Percentiles rank a stretch among this genome's conserved stretches.
phyloP scores from a whole-genome alignment of 2,797 vertebrate genomes.

The Lepidocolaptes lacrymiger region DNA sequence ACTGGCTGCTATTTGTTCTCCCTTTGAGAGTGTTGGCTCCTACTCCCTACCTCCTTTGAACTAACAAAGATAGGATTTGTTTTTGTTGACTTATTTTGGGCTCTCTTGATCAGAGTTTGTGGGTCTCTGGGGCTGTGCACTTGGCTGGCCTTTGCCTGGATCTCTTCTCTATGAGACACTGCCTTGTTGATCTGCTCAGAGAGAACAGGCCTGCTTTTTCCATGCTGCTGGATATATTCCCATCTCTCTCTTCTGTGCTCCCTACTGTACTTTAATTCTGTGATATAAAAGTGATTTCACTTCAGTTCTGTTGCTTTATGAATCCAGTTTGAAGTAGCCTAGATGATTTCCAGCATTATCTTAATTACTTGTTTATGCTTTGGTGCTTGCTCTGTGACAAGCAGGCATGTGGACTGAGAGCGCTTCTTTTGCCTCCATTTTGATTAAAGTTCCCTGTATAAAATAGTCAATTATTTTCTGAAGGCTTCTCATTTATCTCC shows the following conservation, averaged over 20 bases:
- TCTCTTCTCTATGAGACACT: neutral
- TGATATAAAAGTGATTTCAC: constrained; percentile 13
- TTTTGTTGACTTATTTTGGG: constrained; percentile 57
- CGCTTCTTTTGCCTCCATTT: neutral
- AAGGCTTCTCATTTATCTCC: neutral
- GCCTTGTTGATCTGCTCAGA: constrained; percentile 34
- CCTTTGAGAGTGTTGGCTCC: neutral
- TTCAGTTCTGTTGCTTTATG: constrained; percentile 23
- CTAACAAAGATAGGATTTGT: constrained; percentile 50
- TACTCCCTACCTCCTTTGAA: neutral
- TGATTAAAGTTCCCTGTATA: constrained; percentile 12
- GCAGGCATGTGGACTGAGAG: neutral
- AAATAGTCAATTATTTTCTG: neutral
- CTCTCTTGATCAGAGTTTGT: constrained; percentile 24
- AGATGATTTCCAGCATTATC: constrained; percentile 6
- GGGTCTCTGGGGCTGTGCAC: constrained; percentile 36
- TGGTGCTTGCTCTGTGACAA: neutral
- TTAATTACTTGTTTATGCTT: constrained; percentile 23
- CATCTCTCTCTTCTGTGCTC: constrained; percentile 17
- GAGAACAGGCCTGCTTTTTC: constrained; percentile 56
- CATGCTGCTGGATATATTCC: constrained; percentile 50
- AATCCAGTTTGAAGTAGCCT: constrained; percentile 13
- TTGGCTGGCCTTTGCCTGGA: constrained; percentile 49
- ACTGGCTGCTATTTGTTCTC: constrained; percentile 33
- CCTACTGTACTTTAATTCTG: constrained; percentile 21